Evolutionary conservation across 2,113 vertebrate species (phyloP), one percentile per base, ranked within the genome.

Genomic region (Serilophus lunatus): DNA sequence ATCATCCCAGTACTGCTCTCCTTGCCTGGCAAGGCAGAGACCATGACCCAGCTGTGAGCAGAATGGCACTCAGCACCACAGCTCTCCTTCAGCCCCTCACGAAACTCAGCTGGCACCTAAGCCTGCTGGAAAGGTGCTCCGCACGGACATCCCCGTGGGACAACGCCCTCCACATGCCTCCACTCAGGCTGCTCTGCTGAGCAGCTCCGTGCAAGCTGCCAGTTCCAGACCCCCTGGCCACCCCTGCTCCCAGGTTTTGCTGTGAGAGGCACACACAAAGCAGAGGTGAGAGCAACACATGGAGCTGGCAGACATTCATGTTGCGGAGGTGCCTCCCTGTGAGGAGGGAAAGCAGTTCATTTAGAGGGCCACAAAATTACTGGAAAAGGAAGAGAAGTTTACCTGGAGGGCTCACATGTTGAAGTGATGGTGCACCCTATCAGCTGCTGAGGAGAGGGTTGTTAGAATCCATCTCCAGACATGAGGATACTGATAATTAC

Each of bases 11-110:
- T 1, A 14, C 44, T 64, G 77, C 35, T 25, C 33, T 40, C 50
- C n/a, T 1, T 56, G 51, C 69, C 47, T 19, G 9, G 14, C 53
- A 25, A 53, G 42, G 53, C 20, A 38, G 29, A 35, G 23, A 42
- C 42, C 3, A 0, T n/a, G 1, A 25, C 36, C 53, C 84, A 47
- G 82, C 47, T 23, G 64, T 0, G 0, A 18, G 51, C 1, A 0
- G 64, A 33, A 51, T 25, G 3, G 2, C 19, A 10, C 35, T n/a
- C 23, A 16, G 50, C 42, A 16, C 18, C 13, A 2, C 59, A 23
- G 57, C 63, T 72, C 49, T 44, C 6, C 47, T 38, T 36, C 2
- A 9, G 80, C 47, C 40, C 54, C 45, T 63, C 31, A 3, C 0
- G 0, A 44, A 33, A 47, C 74, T 1, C 8, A 50, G 53, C 2